Conservation (phyloP, 2,113 vertebrate species). For the Oncorhynchus tshawytscha region DNA sequence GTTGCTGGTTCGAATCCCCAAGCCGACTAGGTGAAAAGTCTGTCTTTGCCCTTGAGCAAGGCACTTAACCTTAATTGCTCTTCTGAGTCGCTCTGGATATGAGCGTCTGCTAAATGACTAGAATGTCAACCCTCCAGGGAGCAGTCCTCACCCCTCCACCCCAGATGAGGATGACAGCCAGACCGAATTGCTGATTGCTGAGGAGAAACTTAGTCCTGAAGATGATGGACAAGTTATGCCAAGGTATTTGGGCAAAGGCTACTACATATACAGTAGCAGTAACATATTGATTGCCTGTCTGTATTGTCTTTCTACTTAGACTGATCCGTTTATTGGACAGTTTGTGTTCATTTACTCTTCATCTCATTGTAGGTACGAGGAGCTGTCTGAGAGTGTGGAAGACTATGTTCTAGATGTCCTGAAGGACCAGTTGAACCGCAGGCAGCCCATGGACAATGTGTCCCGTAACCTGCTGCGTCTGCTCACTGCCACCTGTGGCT, state of each 20-base stretch:
- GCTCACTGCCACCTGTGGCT: slow-evolving; percentile 91
- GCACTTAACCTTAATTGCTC: too few species aligned
- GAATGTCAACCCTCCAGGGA: slow-evolving; percentile 70
- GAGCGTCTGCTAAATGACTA: too few species aligned
- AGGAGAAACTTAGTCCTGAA: slow-evolving; percentile 96
- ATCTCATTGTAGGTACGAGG: slow-evolving; percentile 82
- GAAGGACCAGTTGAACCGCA: slow-evolving; percentile 91
- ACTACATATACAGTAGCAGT: background rate
- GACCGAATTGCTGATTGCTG: slow-evolving; percentile 91
- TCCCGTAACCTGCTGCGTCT: slow-evolving; percentile 92
- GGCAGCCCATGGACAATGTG: slow-evolving; percentile 96
- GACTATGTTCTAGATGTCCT: slow-evolving; percentile 94
- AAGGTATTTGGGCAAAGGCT: slow-evolving; percentile 71
- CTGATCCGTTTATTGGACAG: background rate
- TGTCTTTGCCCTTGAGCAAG: too few species aligned
- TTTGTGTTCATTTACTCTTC: background rate
- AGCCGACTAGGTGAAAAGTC: too few species aligned
- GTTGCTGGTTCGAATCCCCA: too few species aligned
- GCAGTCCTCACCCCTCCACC: slow-evolving; percentile 93
- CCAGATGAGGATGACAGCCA: slow-evolving; percentile 97
- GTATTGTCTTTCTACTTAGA: too few species aligned
- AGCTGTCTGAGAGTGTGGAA: slow-evolving; percentile 93
- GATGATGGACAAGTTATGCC: slow-evolving; percentile 95
- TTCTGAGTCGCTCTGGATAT: too few species aligned
- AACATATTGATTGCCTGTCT: too few species aligned